These are phyloP conservation scores for Mellivora capensis DNA, from an alignment of 2,113 vertebrate species.

Conservation along the genomic window DNA sequence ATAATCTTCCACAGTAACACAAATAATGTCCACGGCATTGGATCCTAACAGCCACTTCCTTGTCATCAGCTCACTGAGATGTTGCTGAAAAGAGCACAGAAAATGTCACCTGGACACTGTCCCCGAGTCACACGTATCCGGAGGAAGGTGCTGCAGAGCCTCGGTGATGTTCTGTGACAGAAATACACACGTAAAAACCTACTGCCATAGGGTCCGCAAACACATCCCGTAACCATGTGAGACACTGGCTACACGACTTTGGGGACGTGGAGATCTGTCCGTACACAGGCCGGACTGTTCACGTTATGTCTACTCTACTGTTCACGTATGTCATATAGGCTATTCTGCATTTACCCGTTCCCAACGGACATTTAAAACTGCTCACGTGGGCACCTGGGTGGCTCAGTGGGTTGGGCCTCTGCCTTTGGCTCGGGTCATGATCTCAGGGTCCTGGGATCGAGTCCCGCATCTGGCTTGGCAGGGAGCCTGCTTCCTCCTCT, in stretches of 20 bases:
- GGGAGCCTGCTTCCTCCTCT: no score
- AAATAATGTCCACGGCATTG: constrained; percentile 96
- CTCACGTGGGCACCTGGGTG: no score
- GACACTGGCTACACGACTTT: fast-evolving
- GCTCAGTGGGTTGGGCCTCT: no score
- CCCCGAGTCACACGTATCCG: fast-evolving
- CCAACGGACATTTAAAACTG: not conserved
- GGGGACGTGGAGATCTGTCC: not conserved
- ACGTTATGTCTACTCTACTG: no score
- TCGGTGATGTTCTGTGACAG: not conserved
- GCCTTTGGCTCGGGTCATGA: no score
- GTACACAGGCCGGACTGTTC: not conserved
- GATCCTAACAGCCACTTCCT: constrained; percentile 94
- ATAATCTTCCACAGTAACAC: constrained; percentile 98
- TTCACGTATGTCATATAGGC: no score
- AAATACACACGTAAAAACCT: fast-evolving
- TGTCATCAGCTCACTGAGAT: constrained; percentile 94
- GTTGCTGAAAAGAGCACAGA: constrained; percentile 83
- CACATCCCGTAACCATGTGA: fast-evolving
- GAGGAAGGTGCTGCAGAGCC: no score
- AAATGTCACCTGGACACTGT: not conserved
- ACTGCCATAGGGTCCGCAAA: fast-evolving
- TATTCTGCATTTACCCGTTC: not conserved
- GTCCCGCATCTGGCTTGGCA: no score
- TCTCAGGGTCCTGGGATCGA: no score